Base-by-base conservation (phyloP, 1,140 invertebrate genomes). In the Lamellibrachia luymesi region DNA sequence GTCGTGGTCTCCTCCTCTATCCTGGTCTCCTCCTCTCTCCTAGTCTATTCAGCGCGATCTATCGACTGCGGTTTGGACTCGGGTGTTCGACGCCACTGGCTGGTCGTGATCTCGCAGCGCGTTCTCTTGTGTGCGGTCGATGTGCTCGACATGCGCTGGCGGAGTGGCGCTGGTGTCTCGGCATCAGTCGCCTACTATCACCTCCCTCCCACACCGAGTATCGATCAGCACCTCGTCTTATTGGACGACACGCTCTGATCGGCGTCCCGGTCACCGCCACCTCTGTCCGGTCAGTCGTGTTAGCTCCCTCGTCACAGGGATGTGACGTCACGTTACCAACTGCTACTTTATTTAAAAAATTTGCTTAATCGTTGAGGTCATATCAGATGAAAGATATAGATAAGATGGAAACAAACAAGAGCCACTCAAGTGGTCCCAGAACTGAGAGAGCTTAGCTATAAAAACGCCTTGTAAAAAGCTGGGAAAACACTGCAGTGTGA, bases 181-280 rank as follows among this genome's bases (percentile, higher is more conserved):
- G 64, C 64, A 10, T 80, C 64, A 22, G 8, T 80, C 64, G 7
- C 64, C 64, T 80, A 80, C 64, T 80, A 2, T 80, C 64, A 80
- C 64, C 64, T 80, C 64, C 64, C 64, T 80, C 64, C 64, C 17
- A 80, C 64, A 80, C 64, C 13, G 6, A 80, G 64, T 80, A 80
- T 80, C 64, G 64, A 80, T 80, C 64, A 80, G 64, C 64, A 80
- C 64, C 64, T 80, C 64, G 64, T 80, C 64, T 80, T 80, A 80
- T 80, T 80, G 64, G 64, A 80, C 64, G 64, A 80, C 64, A 80
- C 64, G 64, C 2, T 80, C 64, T 80, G 64, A 80, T 80, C 64
- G 64, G 64, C 64, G 64, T 80, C 64, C 13, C 64, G 25, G 64
- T 80, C 64, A 80, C 64, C 64, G 64, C 6, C 52, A 17, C 6